Evolutionary conservation across 2,797 vertebrate species (phyloP), one percentile per base, ranked within the genome.

Genomic region (Esox lucius): DNA sequence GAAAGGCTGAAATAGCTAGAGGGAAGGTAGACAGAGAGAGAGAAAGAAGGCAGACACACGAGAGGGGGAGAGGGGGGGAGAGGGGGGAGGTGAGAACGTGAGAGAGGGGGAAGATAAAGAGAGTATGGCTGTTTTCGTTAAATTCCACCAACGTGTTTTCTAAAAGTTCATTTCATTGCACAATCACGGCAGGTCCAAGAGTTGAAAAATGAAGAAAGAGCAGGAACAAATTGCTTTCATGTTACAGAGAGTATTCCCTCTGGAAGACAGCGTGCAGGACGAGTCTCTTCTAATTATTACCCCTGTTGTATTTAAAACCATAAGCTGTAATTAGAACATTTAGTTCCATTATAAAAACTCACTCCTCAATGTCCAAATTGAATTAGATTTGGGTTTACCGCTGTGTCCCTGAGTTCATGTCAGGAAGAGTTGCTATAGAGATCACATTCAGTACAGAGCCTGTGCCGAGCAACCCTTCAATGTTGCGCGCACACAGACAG

Each of bases 321-420:
- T 81, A 83, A 85, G 84, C 86, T 83, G 83, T 91, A 90, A 91
- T 93, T 92, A 92, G 78, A 90, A 89, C 89, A 88, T 90, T 91
- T 87, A 90, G 79, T 90, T 91, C 87, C 75, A 87, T 88, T 90
- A 88, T 80, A 86, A 91, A 85, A 78, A 77, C 78, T 82, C 75
- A 74, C 28, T 68, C 46, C 31, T 33, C 61, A 68, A 73, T 76
- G 73, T 70, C 65, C 71, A 78, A 11, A 69, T 87, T 88, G 87
- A 89, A 90, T 88, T 85, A 84, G 82, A 89, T 35, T 22, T 46
- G 22, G 13, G 19, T 16, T 81, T 75, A 59, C 82, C 80, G 84
- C 80, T 73, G 75, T 80, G 82, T 69, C 7, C 42, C 61, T 49
- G 22, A 61, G 83, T 78, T 46, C 80, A 80, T 79, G 78, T 79